Base-by-base conservation (phyloP, 2,797 vertebrate species). In the Phylloscopus collybita region DNA sequence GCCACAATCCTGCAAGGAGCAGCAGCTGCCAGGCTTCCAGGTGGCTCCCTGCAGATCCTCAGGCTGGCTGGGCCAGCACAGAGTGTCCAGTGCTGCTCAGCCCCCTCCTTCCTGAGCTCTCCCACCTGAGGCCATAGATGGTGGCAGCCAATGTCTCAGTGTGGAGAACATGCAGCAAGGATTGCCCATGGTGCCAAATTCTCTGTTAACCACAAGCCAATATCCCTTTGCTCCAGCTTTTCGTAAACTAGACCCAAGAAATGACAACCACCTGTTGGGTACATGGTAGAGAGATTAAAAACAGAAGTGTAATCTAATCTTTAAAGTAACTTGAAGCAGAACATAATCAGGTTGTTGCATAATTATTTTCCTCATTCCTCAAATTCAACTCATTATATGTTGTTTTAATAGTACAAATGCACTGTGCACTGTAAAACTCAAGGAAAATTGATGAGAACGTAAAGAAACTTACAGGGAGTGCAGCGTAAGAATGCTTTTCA, bases 301-400 rank as follows among this genome's bases (percentile, higher is more conserved):
- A 10, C 51, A 42, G 38, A 64, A 86, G 44, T 0, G 0, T 80
- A 87, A 62, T n/a, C 15, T 91, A 67, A 85, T 85, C 65, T 91
- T 80, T 59, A 51, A 86, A 91, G 47, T 86, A 86, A 88, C 53
- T 53, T 60, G 76, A 84, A 94, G 66, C 62, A 88, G 59, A 53
- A 60, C 42, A 3, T 94, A 81, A 79, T 91, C 54, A 47, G 70
- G 38, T 83, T 56, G 36, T 61, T 94, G 78, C 45, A 9, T 84
- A 93, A 96, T 91, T 92, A 29, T 76, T 94, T 95, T 91, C 95
- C 91, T 95, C 90, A 57, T 95, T 97, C 95, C 88, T 97, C 70
- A 70, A 92, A 73, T 25, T 40, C 62, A 90, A 11, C 13, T 83
- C 49, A 18, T 62, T 86, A 50, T 80, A 16, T 92, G 34, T 69